phyloP scores from a whole-genome alignment of 2,113 vertebrate species.

The Odontesthes bonariensis region DNA sequence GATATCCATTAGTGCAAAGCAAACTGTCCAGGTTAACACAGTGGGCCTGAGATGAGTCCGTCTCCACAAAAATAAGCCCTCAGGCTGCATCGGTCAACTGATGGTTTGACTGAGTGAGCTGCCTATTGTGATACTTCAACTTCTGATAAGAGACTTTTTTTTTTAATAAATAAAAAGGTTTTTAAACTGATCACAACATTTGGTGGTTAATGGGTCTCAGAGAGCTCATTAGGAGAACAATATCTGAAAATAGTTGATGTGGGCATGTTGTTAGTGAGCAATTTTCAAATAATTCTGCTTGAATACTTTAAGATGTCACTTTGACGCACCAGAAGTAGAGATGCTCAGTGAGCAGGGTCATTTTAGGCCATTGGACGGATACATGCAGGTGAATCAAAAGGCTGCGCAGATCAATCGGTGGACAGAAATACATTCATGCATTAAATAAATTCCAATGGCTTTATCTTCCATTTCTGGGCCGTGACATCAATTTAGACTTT shows the following conservation, averaged over 20 bases:
- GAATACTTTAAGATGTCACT: slow-evolving; percentile 46
- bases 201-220: not conserved
- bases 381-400: slow-evolving; percentile 68
- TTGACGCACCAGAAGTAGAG: slow-evolving; percentile 61
- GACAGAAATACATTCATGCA: slow-evolving; percentile 68
- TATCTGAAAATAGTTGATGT: too few species aligned
- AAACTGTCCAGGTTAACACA: slow-evolving; percentile 26
- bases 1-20: slow-evolving; percentile 56
- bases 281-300: not conserved
- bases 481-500: slow-evolving; percentile 39
- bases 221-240: not conserved
- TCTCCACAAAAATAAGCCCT: slow-evolving; percentile 36
- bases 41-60: slow-evolving; percentile 40
- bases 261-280: not conserved
- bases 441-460: slow-evolving; percentile 53
- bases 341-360: slow-evolving; percentile 16
- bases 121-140: not conserved
- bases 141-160: not conserved
- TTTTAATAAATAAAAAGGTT: not conserved
- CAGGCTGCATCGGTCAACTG: slow-evolving; percentile 34
- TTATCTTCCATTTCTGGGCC: slow-evolving; percentile 71
- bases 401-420: slow-evolving; percentile 47
- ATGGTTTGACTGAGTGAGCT: slow-evolving; percentile 40
- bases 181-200: not conserved
- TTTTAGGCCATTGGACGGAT: slow-evolving; percentile 51